Evolutionary conservation across 2,888 invertebrate species (phyloP).

Genomic region (Boloria selene): DNA sequence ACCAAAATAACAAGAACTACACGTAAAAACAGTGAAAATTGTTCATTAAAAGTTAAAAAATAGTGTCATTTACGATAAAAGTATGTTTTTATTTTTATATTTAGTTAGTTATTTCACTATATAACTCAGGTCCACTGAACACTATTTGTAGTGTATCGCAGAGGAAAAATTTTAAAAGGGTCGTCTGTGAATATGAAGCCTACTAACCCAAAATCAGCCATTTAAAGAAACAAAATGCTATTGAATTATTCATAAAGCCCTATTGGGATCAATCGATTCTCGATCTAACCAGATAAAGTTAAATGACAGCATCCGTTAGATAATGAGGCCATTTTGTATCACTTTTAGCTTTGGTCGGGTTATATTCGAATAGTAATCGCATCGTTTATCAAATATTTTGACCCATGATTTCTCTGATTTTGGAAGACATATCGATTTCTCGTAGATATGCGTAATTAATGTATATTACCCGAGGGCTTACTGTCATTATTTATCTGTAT

Average conservation of each 20-base stretch:
- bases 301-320: constrained; percentile 24
- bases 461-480: not conserved
- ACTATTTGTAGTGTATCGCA: no score
- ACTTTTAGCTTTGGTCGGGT: constrained; percentile 19
- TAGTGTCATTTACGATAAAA: no score
- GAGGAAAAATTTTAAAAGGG: not conserved
- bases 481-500: no score
- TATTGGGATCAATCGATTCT: constrained; percentile 30
- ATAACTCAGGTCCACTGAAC: no score
- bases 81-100: no score
- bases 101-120: no score
- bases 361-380: constrained; percentile 10
- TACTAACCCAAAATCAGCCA: constrained; percentile 24
- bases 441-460: not conserved
- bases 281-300: constrained; percentile 31
- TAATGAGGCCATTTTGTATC: constrained; percentile 15
- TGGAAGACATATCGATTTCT: not conserved
- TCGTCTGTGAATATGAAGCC: constrained; percentile 12
- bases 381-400: constrained; percentile 23
- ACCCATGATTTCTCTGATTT: constrained; percentile 36
- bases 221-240: constrained; percentile 31
- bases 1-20: no score
- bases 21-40: no score
- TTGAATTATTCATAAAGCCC: constrained; percentile 38
- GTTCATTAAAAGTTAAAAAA: no score